Conservation (phyloP, 2,888 invertebrate species). For the Drosophila putrida region DNA sequence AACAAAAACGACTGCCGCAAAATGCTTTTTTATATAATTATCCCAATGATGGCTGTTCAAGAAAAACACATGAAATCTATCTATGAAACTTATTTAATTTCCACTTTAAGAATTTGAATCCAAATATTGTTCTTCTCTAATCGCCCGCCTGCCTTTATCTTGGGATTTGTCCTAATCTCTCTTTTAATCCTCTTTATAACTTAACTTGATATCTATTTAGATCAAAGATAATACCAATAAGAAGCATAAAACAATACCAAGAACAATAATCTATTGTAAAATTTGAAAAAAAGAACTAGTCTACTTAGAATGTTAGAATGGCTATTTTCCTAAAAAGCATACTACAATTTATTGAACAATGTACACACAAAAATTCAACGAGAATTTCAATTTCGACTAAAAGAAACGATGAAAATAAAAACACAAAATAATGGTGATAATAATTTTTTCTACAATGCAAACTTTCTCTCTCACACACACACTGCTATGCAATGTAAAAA, state of each 20-base stretch:
- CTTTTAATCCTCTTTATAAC: constrained; percentile 35
- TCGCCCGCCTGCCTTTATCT: constrained; percentile 52
- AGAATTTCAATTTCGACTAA: constrained; percentile 62
- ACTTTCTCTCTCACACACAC: constrained; percentile 51
- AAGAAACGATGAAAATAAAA: constrained; percentile 18
- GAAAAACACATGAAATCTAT: neutral
- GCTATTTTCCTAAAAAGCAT: constrained; percentile 75
- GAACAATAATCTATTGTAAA: constrained; percentile 81
- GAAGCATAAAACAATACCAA: constrained; percentile 63
- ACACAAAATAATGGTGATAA: constrained; percentile 69
- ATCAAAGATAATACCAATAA: constrained; percentile 47
- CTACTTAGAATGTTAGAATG: constrained; percentile 76
- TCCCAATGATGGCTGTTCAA: constrained; percentile 47
- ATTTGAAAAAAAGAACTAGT: constrained; percentile 62
- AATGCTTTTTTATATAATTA: constrained; percentile 61
- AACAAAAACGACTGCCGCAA: constrained; percentile 68
- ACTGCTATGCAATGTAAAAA: constrained; percentile 52
- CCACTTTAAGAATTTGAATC: constrained; percentile 4
- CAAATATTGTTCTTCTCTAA: constrained; percentile 16
- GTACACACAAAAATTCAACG: constrained; percentile 28
- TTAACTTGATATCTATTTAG: constrained; percentile 20
- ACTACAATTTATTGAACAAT: constrained; percentile 53
- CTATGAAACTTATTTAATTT: constrained; percentile 4
- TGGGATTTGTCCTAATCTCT: constrained; percentile 29
- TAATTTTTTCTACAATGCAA: constrained; percentile 72